Evolutionary conservation across 2,888 invertebrate genomes (phyloP).

Genomic region (Sisyra terminalis): DNA sequence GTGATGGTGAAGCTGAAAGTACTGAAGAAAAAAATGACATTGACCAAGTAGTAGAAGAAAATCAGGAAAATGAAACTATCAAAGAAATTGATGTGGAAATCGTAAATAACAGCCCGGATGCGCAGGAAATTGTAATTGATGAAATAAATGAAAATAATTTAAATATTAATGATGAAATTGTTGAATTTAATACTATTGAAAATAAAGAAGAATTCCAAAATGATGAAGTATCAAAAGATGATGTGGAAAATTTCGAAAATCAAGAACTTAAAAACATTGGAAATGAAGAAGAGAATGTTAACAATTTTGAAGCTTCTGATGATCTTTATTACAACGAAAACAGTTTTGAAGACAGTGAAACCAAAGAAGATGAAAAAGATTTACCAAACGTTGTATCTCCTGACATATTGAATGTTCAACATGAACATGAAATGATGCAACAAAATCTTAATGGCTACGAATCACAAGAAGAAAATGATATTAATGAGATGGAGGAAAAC

Average conservation of each 20-base stretch:
- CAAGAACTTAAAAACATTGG: constrained; percentile 14
- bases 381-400: constrained; percentile 9
- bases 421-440: constrained; percentile 8
- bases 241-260: constrained; percentile 9
- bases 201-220: constrained; percentile 7
- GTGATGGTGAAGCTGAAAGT: constrained; percentile 6
- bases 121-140: too few relatives aligned
- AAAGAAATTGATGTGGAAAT: not conserved
- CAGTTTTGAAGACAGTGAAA: constrained; percentile 13
- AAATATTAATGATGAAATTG: constrained; percentile 10
- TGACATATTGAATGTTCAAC: constrained; percentile 5
- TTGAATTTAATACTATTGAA: constrained; percentile 10
- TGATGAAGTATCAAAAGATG: constrained; percentile 7
- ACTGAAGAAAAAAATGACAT: constrained; percentile 11
- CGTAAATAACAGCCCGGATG: not conserved
- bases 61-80: constrained; percentile 9
- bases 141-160: constrained; percentile 6
- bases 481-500: constrained; percentile 11
- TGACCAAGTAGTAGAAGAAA: constrained; percentile 10
- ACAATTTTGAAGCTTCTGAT: constrained; percentile 17
- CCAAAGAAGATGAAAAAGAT: constrained; percentile 9
- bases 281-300: constrained; percentile 17
- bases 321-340: constrained; percentile 11
- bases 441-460: constrained; percentile 6
- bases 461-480: constrained; percentile 8